Base-by-base conservation (phyloP, 2,888 invertebrate genomes). In the Ormyrus rosae region DNA sequence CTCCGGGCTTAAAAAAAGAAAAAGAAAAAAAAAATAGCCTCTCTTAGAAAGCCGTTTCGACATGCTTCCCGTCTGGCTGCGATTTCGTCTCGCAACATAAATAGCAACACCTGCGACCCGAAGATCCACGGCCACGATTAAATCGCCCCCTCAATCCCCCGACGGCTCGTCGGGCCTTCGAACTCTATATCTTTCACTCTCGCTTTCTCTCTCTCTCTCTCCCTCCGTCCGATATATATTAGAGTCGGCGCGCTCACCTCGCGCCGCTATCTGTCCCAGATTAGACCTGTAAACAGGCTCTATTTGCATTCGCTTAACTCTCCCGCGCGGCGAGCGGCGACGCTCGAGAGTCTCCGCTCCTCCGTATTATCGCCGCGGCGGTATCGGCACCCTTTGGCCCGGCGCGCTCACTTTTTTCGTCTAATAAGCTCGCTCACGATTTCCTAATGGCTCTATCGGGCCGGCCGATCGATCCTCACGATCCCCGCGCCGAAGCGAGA, bases 391-490 rank as follows among this genome's bases (percentile, higher is more conserved):
- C 81, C 71, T 81, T 74, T 73, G 60, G 60, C 50, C n/a, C 45
- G 5, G 45, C 53, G 7, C 70, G 11, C 55, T 45, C 61, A 56
- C 65, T 67, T 78, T 78, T 78, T 81, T 76, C 76, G 58, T 65
- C 81, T 81, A 78, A 81, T 81, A 81, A 78, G 81, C 76, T 69
- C 70, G 61, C 80, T 60, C 74, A 77, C 80, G 80, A 82, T 78
- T 82, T 80, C 73, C 80, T 74, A 74, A 78, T 82, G 77, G 70
- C 13, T 67, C 65, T 82, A 82, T 82, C 80, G 67, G 6, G 0
- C 51, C 58, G 51, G 6, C 34, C 73, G 68, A 82, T 82, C 82
- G 77, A 77, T 77, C 73, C 80, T 74, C 77, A 81, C 78, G 78
- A 81, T 73, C 74, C 51, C 64, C 81, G 45, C 13, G 45, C 69